These are phyloP conservation scores for Austrofundulus limnaeus DNA, from an alignment of 2,113 vertebrate genomes.

Conservation along the genomic window DNA sequence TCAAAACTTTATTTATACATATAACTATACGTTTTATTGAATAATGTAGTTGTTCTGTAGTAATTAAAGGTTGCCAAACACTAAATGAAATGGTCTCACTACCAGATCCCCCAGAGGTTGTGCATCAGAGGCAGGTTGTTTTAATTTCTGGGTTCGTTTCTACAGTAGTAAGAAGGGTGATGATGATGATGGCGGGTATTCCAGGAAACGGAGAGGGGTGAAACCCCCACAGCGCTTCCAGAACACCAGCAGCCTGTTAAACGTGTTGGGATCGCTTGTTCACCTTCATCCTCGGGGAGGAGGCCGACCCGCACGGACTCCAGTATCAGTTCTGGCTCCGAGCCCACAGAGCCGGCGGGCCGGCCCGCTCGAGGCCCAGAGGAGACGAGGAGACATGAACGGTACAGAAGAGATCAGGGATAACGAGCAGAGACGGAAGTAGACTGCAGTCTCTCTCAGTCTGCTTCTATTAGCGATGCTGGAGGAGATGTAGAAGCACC, in stretches of 20 bases:
- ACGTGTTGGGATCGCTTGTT: slow-evolving; percentile 37
- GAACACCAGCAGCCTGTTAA: slow-evolving; percentile 45
- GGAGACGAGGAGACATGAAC: slow-evolving; percentile 32
- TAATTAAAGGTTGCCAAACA: too few relatives aligned
- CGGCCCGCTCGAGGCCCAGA: slow-evolving; percentile 28
- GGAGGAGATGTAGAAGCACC: slow-evolving; percentile 13
- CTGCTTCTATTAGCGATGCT: slow-evolving; percentile 26
- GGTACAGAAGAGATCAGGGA: slow-evolving; percentile 38
- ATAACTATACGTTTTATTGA: too few relatives aligned
- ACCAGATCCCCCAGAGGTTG: too few relatives aligned
- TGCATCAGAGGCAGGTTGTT: too few relatives aligned
- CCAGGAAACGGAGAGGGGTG: background rate
- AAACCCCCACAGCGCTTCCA: slow-evolving; percentile 2
- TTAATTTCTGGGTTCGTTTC: background rate
- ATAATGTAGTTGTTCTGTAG: too few relatives aligned
- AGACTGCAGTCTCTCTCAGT: slow-evolving; percentile 30
- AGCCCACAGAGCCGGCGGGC: slow-evolving; percentile 57
- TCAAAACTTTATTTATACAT: too few relatives aligned
- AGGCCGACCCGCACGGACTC: slow-evolving; percentile 44
- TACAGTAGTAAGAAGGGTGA: background rate
- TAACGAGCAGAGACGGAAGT: slow-evolving; percentile 45
- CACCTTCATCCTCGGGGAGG: slow-evolving; percentile 22
- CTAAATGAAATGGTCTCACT: too few relatives aligned
- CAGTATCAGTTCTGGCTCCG: slow-evolving; percentile 46
- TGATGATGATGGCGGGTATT: background rate